Evolutionary conservation across 2,113 vertebrate genomes (phyloP), one percentile per base, ranked within the genome.

Genomic region (Ageneiosus marmoratus): DNA sequence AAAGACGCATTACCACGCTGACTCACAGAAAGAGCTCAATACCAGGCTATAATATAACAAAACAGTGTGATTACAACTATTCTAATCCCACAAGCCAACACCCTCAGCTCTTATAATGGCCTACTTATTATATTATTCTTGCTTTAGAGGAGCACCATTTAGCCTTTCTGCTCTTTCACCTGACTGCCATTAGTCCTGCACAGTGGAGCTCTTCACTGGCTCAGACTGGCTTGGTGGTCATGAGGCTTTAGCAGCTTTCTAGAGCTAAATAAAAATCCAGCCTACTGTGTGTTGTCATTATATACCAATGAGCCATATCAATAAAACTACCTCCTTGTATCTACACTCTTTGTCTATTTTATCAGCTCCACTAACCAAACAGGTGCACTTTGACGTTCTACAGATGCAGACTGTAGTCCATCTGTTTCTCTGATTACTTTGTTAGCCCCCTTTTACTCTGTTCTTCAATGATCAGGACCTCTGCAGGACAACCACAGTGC

Each of bases 11-110:
- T 72, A 77, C 84, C 74, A 73, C 27, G 29, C 76, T 84, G 65
- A 82, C 74, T 85, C 84, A 79, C 62, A 83, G 46, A 63, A 15
- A 13, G 50, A 48, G 79, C 74, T 81, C 79, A 84, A 77, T 78
- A 83, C 81, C 55, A 60, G 48, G 62, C 79, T 63, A 67, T 84
- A 82, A 82, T 60, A 44, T 84, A 84, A 79, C 67, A 41, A 65
- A 84, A 79, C 74, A 29, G 78, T 15, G 44, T 80, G 32, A 81
- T 74, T 27, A 77, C 79, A 81, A 67, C 48, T 70, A 73, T 72
- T 82, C 50, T 67, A 82, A 74, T 84, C 79, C 72, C 37, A 41
- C 37, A 41, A 41, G 74, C 63, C 51, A 58, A 72, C 50, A 53
- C 37, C 65, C 16, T 69, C 46, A 67, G 27, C 76, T 72, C 62